A percentile compares a stretch with the other conserved stretches of the same genome.
Evolutionary conservation across 2,113 vertebrate genomes (phyloP).

Genomic region (Catharus bicknelli): DNA sequence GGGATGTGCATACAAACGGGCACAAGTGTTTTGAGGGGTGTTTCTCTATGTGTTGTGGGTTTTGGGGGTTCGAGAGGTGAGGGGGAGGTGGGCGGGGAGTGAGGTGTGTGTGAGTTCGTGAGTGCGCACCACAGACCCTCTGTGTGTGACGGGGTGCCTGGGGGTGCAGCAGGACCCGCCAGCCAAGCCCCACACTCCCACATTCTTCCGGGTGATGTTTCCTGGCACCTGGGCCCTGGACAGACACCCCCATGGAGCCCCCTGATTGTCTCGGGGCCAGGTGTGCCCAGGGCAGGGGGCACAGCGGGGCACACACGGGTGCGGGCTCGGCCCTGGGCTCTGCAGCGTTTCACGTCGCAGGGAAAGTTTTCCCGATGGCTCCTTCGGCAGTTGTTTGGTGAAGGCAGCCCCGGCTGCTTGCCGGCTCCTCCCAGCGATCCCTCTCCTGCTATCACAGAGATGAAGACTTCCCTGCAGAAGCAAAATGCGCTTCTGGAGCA

Average conservation of each 20-base stretch:
- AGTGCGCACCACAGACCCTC: neutral
- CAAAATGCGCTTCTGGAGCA: neutral
- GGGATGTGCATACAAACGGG: neutral
- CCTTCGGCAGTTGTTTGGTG: accelerated
- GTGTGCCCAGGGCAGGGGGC: neutral
- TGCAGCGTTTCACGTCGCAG: accelerated
- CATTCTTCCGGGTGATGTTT: accelerated
- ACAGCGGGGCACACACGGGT: accelerated
- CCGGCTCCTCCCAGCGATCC: neutral
- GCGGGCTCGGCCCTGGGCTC: neutral
- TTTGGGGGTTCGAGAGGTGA: neutral
- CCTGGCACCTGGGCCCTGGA: neutral
- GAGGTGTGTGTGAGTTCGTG: too few species aligned
- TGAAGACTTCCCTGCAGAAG: neutral
- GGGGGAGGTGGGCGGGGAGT: neutral
- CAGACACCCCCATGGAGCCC: accelerated
- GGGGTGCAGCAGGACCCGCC: neutral
- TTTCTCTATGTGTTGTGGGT: neutral
- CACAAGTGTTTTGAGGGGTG: neutral
- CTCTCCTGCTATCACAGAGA: neutral
- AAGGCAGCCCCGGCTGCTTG: neutral
- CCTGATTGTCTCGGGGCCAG: accelerated
- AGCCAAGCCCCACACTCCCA: accelerated
- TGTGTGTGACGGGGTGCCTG: accelerated
- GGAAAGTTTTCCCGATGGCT: neutral